Base-by-base conservation (phyloP, 2,888 invertebrate genomes). In the Carterocephalus palaemon region DNA sequence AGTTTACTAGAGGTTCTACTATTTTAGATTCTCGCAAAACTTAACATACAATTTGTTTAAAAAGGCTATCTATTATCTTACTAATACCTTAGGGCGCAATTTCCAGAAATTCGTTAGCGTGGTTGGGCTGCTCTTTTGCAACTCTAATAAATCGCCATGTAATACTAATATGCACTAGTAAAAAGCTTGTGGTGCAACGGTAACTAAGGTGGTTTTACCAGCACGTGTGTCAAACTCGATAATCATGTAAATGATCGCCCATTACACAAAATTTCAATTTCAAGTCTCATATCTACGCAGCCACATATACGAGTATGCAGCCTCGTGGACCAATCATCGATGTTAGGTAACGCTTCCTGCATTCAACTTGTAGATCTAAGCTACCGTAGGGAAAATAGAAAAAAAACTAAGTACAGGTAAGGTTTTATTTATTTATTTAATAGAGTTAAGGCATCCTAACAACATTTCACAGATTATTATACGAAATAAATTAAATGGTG, bases 201-300 rank as follows among this genome's bases (percentile, higher is more conserved):
- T 17, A 36, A 43, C 22, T 13, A n/a, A 43, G 43, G 36, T 36
- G 36, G 42, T 36, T 36, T 22, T 42, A 34, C 15, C 19, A 9
- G 29, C 17, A 28, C 29, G 28, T 43, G 36, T 22, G 20, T 23
- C 12, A 36, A 43, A 43, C 42, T 42, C 34, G 36, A 43, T 43
- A 43, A 43, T 36, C 36, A 43, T 43, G 42, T 43, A 43, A 43
- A 43, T 43, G 36, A 43, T 43, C 26, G 20, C 19, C 42, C 34
- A 43, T 43, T 43, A 43, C 34, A 43, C 34, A 42, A 42, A 43
- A 43, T 43, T 43, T 43, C 42, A 43, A 43, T 43, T 43, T 36
- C 20, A 43, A 43, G 34, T 36, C 42, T 43, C 22, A 22, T 36
- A 43, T 36, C 34, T 29, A 28, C 33, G 33, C 13, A 32, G 26